These are phyloP conservation scores for Apotomis capreana DNA, from an alignment of 2,888 invertebrate species.

Conservation along the genomic window DNA sequence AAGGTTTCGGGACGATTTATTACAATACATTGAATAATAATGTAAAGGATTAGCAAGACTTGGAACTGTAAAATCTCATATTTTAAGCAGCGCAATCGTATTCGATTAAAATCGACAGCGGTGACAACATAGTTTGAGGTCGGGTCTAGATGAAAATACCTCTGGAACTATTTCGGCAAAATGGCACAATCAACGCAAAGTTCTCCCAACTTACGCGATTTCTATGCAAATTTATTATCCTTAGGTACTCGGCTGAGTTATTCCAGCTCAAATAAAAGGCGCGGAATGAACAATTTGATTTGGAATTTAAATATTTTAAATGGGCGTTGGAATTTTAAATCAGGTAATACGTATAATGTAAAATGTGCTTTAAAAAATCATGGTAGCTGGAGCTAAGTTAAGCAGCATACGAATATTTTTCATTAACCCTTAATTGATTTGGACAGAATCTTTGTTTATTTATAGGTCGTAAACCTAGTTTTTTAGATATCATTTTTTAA, in stretches of 20 bases:
- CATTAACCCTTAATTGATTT: no score
- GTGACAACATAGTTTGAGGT: conserved; percentile 54
- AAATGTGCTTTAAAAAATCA: neutral
- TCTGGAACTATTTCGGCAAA: conserved; percentile 62
- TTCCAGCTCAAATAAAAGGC: conserved; percentile 50
- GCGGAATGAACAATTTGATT: conserved; percentile 43
- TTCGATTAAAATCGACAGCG: conserved; percentile 29
- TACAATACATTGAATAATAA: neutral
- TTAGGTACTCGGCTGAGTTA: conserved; percentile 46
- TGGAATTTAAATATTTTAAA: conserved; percentile 32
- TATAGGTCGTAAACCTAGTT: no score
- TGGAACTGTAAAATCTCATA: neutral
- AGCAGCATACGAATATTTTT: no score
- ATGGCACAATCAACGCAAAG: conserved; percentile 56
- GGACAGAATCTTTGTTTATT: no score
- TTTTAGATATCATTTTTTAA: no score
- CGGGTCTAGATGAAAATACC: conserved; percentile 59
- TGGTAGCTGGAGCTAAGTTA: neutral
- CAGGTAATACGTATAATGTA: neutral
- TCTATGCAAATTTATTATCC: conserved; percentile 63
- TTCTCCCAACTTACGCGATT: conserved; percentile 60
- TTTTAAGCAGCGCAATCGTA: neutral
- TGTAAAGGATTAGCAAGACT: neutral
- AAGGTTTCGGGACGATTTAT: neutral
- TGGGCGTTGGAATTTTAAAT: conserved; percentile 16